A percentile compares a stretch with the other conserved stretches of the same genome.
phyloP scores from a whole-genome alignment of 1,140 invertebrate genomes.

The Sminthurinus signatus region DNA sequence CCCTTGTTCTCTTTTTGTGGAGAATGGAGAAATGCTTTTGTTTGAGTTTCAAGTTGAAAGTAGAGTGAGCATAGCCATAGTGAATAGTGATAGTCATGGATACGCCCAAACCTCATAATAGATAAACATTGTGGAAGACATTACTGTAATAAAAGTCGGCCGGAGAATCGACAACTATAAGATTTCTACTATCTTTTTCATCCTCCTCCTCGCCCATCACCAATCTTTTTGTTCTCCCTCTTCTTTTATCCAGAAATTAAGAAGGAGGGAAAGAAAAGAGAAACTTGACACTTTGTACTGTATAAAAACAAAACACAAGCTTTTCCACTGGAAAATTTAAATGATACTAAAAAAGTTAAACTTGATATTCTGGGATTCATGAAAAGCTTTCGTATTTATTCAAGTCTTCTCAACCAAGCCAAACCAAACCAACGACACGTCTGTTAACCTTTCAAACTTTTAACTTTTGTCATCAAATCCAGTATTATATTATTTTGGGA shows the following conservation, averaged over 20 bases:
- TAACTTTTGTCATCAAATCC: too few relatives aligned
- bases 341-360: too few relatives aligned
- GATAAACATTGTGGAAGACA: conserved; percentile 22
- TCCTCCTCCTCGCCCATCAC: conserved; percentile 2
- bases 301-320: too few relatives aligned
- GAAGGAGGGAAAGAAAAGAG: neutral
- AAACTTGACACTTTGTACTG: neutral
- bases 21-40: neutral
- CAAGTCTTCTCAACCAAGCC: too few relatives aligned
- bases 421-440: too few relatives aligned
- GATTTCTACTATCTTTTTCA: conserved; percentile 26
- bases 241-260: neutral
- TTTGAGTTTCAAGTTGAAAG: neutral
- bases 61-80: neutral
- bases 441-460: too few relatives aligned
- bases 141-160: conserved; percentile 28
- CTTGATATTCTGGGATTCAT: too few relatives aligned
- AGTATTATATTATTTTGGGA: too few relatives aligned
- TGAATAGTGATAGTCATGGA: conserved; percentile 2
- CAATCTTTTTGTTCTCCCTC: neutral
- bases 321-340: too few relatives aligned
- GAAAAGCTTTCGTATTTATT: too few relatives aligned
- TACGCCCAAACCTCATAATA: conserved; percentile 28
- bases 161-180: conserved; percentile 24
- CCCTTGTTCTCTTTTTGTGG: too few relatives aligned